These are phyloP conservation scores for Paralichthys olivaceus DNA, from an alignment of 2,113 vertebrate species.

Conservation along the genomic window DNA sequence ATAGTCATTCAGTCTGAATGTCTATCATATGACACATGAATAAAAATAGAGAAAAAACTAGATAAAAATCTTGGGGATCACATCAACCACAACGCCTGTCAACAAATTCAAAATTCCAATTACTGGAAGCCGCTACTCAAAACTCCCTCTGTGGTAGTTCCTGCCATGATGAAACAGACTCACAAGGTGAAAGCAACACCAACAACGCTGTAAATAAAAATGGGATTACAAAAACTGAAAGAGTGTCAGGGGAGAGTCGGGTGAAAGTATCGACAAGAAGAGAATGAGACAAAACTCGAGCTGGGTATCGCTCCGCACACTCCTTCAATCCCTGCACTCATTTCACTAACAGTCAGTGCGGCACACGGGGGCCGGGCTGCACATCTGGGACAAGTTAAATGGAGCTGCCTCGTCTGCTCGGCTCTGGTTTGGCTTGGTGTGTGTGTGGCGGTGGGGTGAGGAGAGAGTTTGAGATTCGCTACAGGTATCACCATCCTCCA, in stretches of 20 bases:
- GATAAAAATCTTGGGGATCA: too few relatives aligned
- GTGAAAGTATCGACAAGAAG: not conserved
- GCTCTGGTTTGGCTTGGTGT: constrained; percentile 20
- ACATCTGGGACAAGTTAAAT: constrained; percentile 84
- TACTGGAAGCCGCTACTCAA: not conserved
- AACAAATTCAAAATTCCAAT: too few relatives aligned
- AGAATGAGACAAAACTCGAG: not conserved
- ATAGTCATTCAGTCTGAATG: too few relatives aligned
- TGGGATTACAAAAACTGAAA: constrained; percentile 2
- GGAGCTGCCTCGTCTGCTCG: constrained; percentile 59
- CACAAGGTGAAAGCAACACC: too few relatives aligned
- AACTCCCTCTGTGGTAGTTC: not conserved
- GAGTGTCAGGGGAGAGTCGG: not conserved
- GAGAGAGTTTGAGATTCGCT: constrained; percentile 52
- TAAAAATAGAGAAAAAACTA: too few relatives aligned
- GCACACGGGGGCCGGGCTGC: constrained; percentile 52
- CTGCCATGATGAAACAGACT: not conserved
- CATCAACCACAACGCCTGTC: too few relatives aligned
- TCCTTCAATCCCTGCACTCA: constrained; percentile 20
- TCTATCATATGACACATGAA: too few relatives aligned
- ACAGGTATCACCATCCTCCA: constrained; percentile 57
- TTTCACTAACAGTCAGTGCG: constrained; percentile 47
- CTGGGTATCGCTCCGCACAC: constrained; percentile 24
- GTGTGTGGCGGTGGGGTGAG: constrained; percentile 25
- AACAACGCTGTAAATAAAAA: not conserved